A percentile compares a stretch with the other conserved stretches of the same genome.
phyloP scores from a whole-genome alignment of 2,888 invertebrate genomes.

The Conus canariensis region DNA sequence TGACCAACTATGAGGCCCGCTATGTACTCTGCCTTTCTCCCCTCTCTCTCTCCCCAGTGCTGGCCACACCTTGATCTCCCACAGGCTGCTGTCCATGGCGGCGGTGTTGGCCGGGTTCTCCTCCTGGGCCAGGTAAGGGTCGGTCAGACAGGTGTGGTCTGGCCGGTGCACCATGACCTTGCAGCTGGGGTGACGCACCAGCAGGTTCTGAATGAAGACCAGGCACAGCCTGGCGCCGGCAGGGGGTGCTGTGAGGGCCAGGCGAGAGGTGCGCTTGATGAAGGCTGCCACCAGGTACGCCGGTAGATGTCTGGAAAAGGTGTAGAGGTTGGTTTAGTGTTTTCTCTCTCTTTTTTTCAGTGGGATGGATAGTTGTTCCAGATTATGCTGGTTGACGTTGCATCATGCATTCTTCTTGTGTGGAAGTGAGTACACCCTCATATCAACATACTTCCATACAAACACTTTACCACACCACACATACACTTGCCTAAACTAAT shows the following conservation, averaged over 20 bases:
- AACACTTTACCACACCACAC: too few relatives aligned
- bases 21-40: too few relatives aligned
- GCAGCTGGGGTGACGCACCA: conserved; percentile 87
- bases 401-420: too few relatives aligned
- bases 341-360: background rate
- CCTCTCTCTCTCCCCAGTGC: background rate
- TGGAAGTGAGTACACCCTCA: too few relatives aligned
- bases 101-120: conserved; percentile 87
- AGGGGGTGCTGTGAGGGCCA: conserved; percentile 91
- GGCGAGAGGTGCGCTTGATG: conserved; percentile 92
- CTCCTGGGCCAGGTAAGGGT: conserved; percentile 93
- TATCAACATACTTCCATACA: too few relatives aligned
- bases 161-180: conserved; percentile 70
- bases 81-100: conserved; percentile 93
- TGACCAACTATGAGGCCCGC: background rate
- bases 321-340: background rate
- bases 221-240: conserved; percentile 68
- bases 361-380: background rate
- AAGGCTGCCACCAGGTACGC: conserved; percentile 95
- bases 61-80: conserved; percentile 87
- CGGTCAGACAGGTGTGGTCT: conserved; percentile 78
- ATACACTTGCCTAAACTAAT: too few relatives aligned
- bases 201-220: conserved; percentile 89
- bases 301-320: conserved; percentile 87
- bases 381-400: too few relatives aligned